Evolutionary conservation across 2,797 vertebrate species (phyloP).

Genomic region (Iguana delicatissima): DNA sequence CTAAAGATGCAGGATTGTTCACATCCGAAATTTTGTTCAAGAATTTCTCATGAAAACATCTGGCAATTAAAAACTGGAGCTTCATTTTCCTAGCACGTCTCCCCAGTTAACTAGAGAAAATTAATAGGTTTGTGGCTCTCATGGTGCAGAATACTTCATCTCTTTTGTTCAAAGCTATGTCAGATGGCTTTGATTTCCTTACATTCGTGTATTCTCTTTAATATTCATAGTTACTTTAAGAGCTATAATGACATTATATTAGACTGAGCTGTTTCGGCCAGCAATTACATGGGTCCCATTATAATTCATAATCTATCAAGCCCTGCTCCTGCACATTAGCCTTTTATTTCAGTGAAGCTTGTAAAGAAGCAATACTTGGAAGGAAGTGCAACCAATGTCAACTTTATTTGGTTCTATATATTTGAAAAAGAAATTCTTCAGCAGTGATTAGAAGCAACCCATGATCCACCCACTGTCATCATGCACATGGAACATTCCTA

Average conservation of each 20-base stretch:
- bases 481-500: neutral
- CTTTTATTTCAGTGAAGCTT: conserved; percentile 30
- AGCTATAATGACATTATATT: conserved; percentile 35
- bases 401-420: neutral
- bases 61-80: neutral
- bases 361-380: neutral
- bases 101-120: neutral
- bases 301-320: conserved; percentile 34
- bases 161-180: conserved; percentile 34
- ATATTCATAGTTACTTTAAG: conserved; percentile 13
- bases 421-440: conserved; percentile 2
- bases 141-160: conserved; percentile 4
- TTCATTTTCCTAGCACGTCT: neutral
- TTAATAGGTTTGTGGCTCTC: conserved; percentile 30
- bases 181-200: conserved; percentile 39
- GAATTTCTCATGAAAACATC: neutral
- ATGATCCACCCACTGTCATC: neutral
- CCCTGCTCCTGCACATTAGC: neutral
- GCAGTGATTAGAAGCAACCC: neutral
- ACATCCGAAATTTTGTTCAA: neutral
- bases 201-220: conserved; percentile 36
- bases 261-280: conserved; percentile 8
- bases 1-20: neutral
- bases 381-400: neutral
- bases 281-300: conserved; percentile 32